Conservation (phyloP, 2,113 vertebrate genomes). For the Erythrocercus mccallii region DNA sequence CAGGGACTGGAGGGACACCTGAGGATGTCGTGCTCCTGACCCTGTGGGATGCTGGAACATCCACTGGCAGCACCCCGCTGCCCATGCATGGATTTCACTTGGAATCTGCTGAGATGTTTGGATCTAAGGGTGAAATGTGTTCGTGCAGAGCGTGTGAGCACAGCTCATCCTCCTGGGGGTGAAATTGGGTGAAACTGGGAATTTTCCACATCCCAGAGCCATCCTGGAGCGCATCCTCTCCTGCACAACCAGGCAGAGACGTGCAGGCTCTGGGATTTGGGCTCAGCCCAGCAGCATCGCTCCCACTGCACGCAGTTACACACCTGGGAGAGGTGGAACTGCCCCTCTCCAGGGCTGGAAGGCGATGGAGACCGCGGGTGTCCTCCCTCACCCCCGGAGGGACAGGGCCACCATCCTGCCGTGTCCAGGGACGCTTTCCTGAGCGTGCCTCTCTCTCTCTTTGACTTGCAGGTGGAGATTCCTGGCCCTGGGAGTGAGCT, state of each 20-base stretch:
- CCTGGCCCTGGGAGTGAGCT: constrained; percentile 50
- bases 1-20: background rate
- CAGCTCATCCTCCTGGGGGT: background rate
- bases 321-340: background rate
- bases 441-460: background rate
- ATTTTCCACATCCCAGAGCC: background rate
- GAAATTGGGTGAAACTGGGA: background rate
- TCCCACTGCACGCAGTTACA: background rate
- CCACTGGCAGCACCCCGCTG: background rate
- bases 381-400: rapidly evolving
- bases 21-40: rapidly evolving
- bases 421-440: rapidly evolving
- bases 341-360: background rate
- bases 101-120: background rate
- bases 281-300: background rate
- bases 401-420: rapidly evolving
- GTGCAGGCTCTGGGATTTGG: background rate
- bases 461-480: constrained; percentile 72
- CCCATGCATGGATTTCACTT: rapidly evolving
- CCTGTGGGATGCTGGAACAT: background rate
- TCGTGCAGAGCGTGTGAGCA: background rate
- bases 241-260: rapidly evolving
- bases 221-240: background rate
- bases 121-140: rapidly evolving
- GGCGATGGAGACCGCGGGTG: rapidly evolving